Evolutionary conservation across 1,140 invertebrate genomes (phyloP).

Genomic region (Orussus abietinus): DNA sequence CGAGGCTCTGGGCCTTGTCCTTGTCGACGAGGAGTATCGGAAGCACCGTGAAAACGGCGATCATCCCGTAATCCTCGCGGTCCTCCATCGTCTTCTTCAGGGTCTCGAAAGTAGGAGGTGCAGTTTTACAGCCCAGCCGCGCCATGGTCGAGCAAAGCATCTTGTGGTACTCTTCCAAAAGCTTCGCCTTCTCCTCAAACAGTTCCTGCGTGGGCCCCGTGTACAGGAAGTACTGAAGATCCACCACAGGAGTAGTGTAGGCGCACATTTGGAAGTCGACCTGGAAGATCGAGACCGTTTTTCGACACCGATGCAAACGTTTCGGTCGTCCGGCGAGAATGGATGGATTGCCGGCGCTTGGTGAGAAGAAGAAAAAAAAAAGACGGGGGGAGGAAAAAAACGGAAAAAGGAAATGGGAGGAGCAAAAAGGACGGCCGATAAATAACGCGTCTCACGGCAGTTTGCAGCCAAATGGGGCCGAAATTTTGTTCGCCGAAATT

Average conservation of each 20-base stretch:
- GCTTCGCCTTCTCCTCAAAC: slow-evolving; percentile 30
- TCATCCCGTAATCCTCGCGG: slow-evolving; percentile 31
- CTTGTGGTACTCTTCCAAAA: slow-evolving; percentile 46
- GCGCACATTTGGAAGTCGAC: slow-evolving; percentile 55
- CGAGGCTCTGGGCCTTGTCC: slow-evolving; percentile 21
- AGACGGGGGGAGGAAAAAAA: no score
- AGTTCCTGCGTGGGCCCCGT: slow-evolving; percentile 42
- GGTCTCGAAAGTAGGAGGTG: slow-evolving; percentile 43
- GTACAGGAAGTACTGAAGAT: slow-evolving; percentile 54
- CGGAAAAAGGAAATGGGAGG: no score
- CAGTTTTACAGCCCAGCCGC: slow-evolving; percentile 37
- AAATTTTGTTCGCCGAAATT: no score
- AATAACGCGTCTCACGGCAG: no score
- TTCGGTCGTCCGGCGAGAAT: no score
- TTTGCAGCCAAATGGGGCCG: no score
- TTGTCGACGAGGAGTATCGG: slow-evolving; percentile 34
- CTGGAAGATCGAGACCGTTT: slow-evolving; percentile 43
- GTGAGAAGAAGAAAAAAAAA: no score
- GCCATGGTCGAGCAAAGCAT: slow-evolving; percentile 39
- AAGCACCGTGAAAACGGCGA: slow-evolving; percentile 26
- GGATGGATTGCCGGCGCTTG: no score
- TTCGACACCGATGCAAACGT: no score
- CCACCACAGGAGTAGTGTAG: slow-evolving; percentile 51
- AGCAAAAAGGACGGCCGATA: no score
- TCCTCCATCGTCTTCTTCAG: slow-evolving; percentile 35